phyloP scores from a whole-genome alignment of 2,888 invertebrate genomes.

The Rambutsinella grinnellia region DNA sequence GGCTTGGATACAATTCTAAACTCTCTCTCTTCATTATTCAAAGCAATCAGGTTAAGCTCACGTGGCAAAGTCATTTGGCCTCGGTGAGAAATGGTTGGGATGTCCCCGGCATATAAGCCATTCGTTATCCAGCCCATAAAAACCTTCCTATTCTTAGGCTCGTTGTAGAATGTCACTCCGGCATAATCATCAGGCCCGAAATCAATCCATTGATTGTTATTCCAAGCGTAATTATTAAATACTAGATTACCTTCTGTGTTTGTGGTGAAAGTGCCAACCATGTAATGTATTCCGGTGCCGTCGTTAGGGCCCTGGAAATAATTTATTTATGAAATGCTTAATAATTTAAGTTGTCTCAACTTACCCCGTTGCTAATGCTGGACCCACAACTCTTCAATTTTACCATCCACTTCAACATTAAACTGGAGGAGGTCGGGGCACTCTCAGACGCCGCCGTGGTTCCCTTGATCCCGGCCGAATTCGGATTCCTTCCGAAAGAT shows the following conservation, averaged over 20 bases:
- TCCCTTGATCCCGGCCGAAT: conserved; percentile 58
- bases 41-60: background rate
- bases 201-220: no score
- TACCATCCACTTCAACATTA: conserved; percentile 9
- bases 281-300: no score
- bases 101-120: conserved; percentile 40
- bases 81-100: conserved; percentile 55
- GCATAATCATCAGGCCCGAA: conserved; percentile 60
- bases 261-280: no score
- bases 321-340: no score
- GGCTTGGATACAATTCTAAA: conserved; percentile 18
- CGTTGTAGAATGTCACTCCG: conserved; percentile 57
- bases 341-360: no score
- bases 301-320: no score
- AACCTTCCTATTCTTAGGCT: conserved; percentile 20
- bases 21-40: background rate
- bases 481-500: conserved; percentile 47
- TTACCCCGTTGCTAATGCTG: no score
- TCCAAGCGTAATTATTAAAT: no score
- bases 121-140: conserved; percentile 61
- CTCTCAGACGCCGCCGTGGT: conserved; percentile 62
- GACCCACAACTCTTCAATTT: no score
- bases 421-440: conserved; percentile 60
- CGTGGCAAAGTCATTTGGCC: conserved; percentile 58
- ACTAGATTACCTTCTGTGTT: no score